Conservation (phyloP, 2,888 invertebrate species). For the Chymomyza fuscimana region DNA sequence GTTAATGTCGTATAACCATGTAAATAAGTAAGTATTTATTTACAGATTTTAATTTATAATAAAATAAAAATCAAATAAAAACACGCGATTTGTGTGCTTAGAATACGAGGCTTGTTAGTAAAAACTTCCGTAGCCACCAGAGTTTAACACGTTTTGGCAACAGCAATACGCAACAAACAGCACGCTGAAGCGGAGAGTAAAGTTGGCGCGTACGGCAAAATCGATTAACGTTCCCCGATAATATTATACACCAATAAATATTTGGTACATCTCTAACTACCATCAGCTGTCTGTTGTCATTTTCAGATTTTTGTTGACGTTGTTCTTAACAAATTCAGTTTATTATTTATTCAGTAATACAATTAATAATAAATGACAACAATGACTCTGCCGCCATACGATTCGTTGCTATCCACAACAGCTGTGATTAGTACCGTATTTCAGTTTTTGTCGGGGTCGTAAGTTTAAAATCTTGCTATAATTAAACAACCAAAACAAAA, state of each 20-base stretch:
- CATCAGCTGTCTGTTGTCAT: slow-evolving; percentile 47
- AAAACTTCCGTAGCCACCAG: neutral
- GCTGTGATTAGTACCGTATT: slow-evolving; percentile 89
- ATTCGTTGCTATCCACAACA: slow-evolving; percentile 77
- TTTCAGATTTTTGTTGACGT: slow-evolving; percentile 69
- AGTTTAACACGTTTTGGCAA: neutral
- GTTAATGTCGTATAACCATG: slow-evolving; percentile 58
- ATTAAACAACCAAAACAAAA: slow-evolving; percentile 1
- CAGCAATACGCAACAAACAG: neutral
- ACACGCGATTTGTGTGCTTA: neutral
- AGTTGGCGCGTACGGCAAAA: neutral
- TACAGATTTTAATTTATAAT: slow-evolving; percentile 14
- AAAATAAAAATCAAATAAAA: neutral
- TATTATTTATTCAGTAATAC: neutral
- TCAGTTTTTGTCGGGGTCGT: slow-evolving; percentile 93
- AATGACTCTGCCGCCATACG: slow-evolving; percentile 56
- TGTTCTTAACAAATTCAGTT: slow-evolving; percentile 23
- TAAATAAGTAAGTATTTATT: neutral
- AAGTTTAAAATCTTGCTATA: slow-evolving; percentile 77
- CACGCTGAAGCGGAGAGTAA: neutral
- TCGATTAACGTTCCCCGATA: neutral
- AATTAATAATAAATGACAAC: slow-evolving; percentile 13
- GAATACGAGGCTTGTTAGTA: neutral
- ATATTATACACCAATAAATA: neutral
- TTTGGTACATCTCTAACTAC: neutral